Percentiles rank a stretch among this genome's conserved stretches.
Conservation (phyloP, 2,888 invertebrate genomes). For the Diloba caeruleocephala region DNA sequence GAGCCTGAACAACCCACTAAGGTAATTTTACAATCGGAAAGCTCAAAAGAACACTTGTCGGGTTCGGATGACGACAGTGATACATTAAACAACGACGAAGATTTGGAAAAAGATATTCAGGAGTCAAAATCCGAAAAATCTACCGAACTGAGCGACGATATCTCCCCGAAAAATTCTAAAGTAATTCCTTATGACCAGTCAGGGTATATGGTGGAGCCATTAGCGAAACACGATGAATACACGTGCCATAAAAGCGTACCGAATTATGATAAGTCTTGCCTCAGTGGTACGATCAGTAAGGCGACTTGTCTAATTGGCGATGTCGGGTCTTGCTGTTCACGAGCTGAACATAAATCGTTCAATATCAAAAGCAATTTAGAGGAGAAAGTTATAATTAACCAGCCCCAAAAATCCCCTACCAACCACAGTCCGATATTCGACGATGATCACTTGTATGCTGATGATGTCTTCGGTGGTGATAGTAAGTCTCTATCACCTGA, state of each 20-base stretch:
- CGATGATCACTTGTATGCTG: constrained; percentile 89
- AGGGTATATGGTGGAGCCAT: constrained; percentile 85
- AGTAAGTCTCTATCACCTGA: constrained; percentile 90
- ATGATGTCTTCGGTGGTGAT: constrained; percentile 90
- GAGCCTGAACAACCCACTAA: constrained; percentile 94
- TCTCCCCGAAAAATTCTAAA: constrained; percentile 73
- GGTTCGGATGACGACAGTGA: constrained; percentile 92
- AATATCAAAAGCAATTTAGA: constrained; percentile 75
- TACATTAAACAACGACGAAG: constrained; percentile 91
- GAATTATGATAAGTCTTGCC: constrained; percentile 84
- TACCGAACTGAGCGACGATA: constrained; percentile 71
- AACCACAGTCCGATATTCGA: constrained; percentile 90
- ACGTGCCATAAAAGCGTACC: constrained; percentile 79
- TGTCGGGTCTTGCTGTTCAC: constrained; percentile 82
- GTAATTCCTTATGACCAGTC: constrained; percentile 85
- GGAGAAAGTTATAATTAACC: constrained; percentile 89
- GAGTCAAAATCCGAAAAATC: constrained; percentile 84
- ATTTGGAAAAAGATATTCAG: constrained; percentile 87
- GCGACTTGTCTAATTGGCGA: constrained; percentile 84
- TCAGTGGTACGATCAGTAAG: constrained; percentile 84
- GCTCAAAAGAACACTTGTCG: constrained; percentile 90
- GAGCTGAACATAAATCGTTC: constrained; percentile 79
- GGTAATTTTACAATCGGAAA: constrained; percentile 92
- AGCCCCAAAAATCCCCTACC: constrained; percentile 90
- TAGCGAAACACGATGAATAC: constrained; percentile 78